phyloP scores from a whole-genome alignment of 2,888 invertebrate species.

The Zygogramma bicolorata region DNA sequence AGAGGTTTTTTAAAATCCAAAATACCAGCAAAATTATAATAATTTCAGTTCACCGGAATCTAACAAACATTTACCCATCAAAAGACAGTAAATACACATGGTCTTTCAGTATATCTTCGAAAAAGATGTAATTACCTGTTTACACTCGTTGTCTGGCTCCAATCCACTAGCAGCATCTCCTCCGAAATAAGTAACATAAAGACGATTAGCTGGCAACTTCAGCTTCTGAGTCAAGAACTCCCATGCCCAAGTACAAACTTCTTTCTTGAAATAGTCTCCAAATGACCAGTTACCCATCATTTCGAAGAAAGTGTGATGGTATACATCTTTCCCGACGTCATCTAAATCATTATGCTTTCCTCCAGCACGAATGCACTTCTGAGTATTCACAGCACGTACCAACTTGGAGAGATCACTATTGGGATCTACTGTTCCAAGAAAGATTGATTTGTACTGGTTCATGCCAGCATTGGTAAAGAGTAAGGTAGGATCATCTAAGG shows the following conservation, averaged over 20 bases:
- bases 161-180: slow-evolving; percentile 87
- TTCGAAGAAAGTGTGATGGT: slow-evolving; percentile 99
- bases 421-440: slow-evolving; percentile 95
- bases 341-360: slow-evolving; percentile 99
- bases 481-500: slow-evolving; percentile 96
- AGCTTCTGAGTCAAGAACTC: slow-evolving; percentile 88
- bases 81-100: too few relatives aligned
- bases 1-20: too few relatives aligned
- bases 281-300: slow-evolving; percentile 99
- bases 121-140: slow-evolving; percentile 63
- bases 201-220: slow-evolving; percentile 83
- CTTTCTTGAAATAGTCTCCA: slow-evolving; percentile 99
- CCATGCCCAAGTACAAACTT: slow-evolving; percentile 98
- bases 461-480: slow-evolving; percentile 98
- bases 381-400: slow-evolving; percentile 92
- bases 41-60: too few relatives aligned
- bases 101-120: neutral
- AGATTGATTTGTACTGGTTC: slow-evolving; percentile 99
- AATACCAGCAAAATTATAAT: too few relatives aligned
- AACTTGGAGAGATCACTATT: slow-evolving; percentile 95
- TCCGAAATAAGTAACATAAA: slow-evolving; percentile 99
- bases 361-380: slow-evolving; percentile 99
- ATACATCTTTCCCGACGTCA: slow-evolving; percentile 99
- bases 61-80: too few relatives aligned
- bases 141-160: slow-evolving; percentile 93